These are phyloP conservation scores for Drosophila erecta DNA, from an alignment of 1,140 invertebrate species.

Conservation along the genomic window DNA sequence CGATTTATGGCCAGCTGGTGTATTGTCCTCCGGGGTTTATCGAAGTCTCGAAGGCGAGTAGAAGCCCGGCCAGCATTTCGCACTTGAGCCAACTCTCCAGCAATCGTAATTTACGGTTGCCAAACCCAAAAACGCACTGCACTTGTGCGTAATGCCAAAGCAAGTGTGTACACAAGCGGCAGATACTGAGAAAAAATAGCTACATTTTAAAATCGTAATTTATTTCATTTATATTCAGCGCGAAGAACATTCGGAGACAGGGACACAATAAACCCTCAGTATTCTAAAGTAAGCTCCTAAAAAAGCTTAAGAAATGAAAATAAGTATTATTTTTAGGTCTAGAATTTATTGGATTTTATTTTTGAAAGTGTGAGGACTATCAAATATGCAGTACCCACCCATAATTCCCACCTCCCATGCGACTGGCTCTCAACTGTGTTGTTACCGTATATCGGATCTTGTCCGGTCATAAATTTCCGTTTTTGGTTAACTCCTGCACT, in stretches of 20 bases:
- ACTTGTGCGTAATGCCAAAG: constrained; percentile 57
- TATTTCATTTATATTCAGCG: background rate
- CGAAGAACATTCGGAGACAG: too few relatives aligned
- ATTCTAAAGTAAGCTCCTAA: too few relatives aligned
- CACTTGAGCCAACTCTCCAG: constrained; percentile 51
- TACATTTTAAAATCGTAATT: background rate
- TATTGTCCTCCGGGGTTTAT: constrained; percentile 22
- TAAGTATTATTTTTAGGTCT: too few relatives aligned
- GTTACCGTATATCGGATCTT: constrained; percentile 49
- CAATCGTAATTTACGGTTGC: constrained; percentile 65
- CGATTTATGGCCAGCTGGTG: constrained; percentile 49
- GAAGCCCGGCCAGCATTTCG: constrained; percentile 16
- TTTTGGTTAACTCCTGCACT: constrained; percentile 61
- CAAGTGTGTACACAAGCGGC: constrained; percentile 52
- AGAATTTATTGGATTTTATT: background rate
- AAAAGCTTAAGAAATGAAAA: too few relatives aligned
- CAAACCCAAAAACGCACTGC: constrained; percentile 30
- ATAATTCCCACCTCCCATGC: background rate
- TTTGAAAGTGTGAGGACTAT: background rate
- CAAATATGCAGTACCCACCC: constrained; percentile 3
- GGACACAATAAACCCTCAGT: too few relatives aligned
- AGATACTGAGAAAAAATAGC: background rate
- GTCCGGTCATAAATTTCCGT: constrained; percentile 63
- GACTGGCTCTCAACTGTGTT: constrained; percentile 1
- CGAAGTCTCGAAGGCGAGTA: constrained; percentile 16